phyloP scores from a whole-genome alignment of 2,888 invertebrate species.

The Auanema sp. region DNA sequence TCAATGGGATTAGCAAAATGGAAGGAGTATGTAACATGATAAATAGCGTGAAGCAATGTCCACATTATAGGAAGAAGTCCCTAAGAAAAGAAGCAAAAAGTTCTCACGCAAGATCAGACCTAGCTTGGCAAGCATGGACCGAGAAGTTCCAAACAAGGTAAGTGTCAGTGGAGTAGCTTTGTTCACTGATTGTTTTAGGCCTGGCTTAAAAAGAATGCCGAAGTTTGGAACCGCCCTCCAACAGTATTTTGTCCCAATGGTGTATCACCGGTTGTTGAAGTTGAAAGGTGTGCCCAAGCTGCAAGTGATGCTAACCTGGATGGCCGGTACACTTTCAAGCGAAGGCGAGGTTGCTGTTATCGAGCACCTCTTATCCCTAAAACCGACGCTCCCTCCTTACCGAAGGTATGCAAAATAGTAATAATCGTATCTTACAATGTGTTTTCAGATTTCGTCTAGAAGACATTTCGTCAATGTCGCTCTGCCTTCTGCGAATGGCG shows the following conservation, averaged over 20 bases:
- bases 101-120: conserved; percentile 12
- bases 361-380: conserved; percentile 27
- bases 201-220: conserved; percentile 53
- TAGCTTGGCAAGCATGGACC: conserved; percentile 10
- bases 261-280: conserved; percentile 24
- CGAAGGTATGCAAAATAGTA: not conserved
- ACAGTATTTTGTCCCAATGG: conserved; percentile 29
- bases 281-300: conserved; percentile 15
- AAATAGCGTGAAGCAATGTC: not conserved
- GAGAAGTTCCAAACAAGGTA: conserved; percentile 19
- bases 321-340: conserved; percentile 49
- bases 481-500: conserved; percentile 20
- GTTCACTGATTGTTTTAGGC: conserved; percentile 17
- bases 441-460: conserved; percentile 17
- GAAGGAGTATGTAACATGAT: conserved; percentile 6
- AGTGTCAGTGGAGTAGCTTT: not conserved
- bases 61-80: conserved; percentile 12
- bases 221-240: conserved; percentile 54
- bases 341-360: conserved; percentile 46
- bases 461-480: conserved; percentile 26
- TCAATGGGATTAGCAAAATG: conserved; percentile 9
- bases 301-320: conserved; percentile 29
- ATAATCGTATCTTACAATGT: not conserved
- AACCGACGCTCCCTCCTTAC: conserved; percentile 2
- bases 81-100: conserved; percentile 16